Base-by-base conservation (phyloP, 2,797 vertebrate species). In the Acipenser transmontanus region DNA sequence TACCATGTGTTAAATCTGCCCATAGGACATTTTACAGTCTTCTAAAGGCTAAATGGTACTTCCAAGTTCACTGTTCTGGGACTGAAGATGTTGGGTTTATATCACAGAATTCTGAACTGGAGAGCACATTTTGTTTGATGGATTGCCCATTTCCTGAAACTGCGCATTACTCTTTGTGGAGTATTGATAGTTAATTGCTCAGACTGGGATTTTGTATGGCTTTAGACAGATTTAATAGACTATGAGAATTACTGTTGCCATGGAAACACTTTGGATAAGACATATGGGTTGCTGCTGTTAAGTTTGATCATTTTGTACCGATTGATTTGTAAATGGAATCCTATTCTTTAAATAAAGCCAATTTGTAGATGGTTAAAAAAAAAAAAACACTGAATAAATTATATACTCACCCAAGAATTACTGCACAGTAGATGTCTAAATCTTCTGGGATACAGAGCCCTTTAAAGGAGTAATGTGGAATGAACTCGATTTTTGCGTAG, bases 201-300 rank as follows among this genome's bases (percentile, higher is more conserved):
- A 61, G 7, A 13, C 60, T 14, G 8, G 66, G 54, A 64, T 64
- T 49, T 62, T 61, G 54, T 56, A 20, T 63, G 59, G 57, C 59
- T 62, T 34, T 51, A 66, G 51, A 63, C 20, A 66, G 64, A 56
- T 52, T 66, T 62, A 70, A 66, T 66, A 17, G 49, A 34, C 52
- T 62, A 49, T 47, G 69, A 62, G 64, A 61, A 66, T 47, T 65
- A 59, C 9, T 49, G 59, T 70, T 62, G 49, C 69, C 61, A 66
- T 70, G 69, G 69, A 13, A 70, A 70, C 64, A 20, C 34, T 34
- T 57, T 65, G 59, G 50, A 52, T 66, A 49, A 69, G 62, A 8
- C 64, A 13, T 61, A 47, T 64, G 57, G 63, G 59, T 8, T 13
- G 57, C 47, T 4, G 14, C 63, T 17, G 20, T 63, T 64, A 54